Percentiles rank a stretch among this genome's conserved stretches.
Conservation (phyloP, 2,113 vertebrate genomes). For the Xenopus tropicalis region DNA sequence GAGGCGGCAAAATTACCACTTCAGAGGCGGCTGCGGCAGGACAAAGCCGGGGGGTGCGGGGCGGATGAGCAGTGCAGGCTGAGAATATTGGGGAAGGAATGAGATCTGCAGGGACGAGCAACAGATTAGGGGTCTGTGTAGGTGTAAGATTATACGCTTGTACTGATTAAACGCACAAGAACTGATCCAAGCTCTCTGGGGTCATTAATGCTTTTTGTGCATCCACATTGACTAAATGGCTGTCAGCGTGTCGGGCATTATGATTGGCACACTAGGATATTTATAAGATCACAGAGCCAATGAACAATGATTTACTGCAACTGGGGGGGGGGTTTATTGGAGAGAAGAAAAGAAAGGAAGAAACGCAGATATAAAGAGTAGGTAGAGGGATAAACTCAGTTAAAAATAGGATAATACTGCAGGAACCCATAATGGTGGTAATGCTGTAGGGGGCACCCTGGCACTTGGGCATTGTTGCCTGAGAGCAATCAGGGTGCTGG, state of each 20-base stretch:
- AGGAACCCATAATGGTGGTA: no score
- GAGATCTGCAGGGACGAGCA: neutral
- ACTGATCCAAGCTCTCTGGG: neutral
- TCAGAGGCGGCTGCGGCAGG: neutral
- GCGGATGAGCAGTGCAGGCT: neutral
- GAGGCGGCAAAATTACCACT: neutral
- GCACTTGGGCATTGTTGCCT: no score
- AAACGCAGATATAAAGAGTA: no score
- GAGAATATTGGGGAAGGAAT: neutral
- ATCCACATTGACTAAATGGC: neutral
- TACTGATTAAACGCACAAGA: neutral
- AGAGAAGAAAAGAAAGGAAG: no score
- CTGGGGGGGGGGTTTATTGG: no score
- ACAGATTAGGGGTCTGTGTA: neutral
- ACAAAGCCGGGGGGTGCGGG: neutral
- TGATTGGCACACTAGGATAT: no score
- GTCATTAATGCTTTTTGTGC: neutral
- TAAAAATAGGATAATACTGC: no score
- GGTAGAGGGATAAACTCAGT: no score
- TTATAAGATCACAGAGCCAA: no score
- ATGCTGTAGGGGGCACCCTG: no score
- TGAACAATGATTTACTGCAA: no score
- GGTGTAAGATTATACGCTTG: neutral
- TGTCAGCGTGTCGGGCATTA: neutral
- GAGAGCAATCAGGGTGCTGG: no score